A percentile compares a stretch with the other conserved stretches of the same genome.
phyloP scores from a whole-genome alignment of 2,113 vertebrate species.

The Scomber scombrus region DNA sequence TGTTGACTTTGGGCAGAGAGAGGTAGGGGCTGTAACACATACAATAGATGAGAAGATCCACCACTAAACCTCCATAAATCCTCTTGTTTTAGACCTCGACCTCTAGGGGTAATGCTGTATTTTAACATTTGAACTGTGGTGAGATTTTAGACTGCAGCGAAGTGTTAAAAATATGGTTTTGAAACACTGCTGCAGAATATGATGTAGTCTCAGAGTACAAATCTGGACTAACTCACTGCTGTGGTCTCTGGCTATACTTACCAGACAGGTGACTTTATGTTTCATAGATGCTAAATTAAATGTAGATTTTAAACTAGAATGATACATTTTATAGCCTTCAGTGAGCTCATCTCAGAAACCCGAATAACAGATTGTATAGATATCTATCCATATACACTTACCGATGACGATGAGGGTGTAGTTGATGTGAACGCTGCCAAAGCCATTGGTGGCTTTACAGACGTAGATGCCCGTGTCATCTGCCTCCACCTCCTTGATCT shows the following conservation, averaged over 20 bases:
- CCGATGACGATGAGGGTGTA: slow-evolving; percentile 96
- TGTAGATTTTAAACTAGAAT: slow-evolving; percentile 39
- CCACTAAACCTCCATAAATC: slow-evolving; percentile 72
- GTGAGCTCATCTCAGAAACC: slow-evolving; percentile 45
- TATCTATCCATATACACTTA: slow-evolving; percentile 74
- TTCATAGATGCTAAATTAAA: slow-evolving; percentile 30
- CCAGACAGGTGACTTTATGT: slow-evolving; percentile 61
- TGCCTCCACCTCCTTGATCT: slow-evolving; percentile 94
- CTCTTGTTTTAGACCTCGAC: slow-evolving; percentile 68
- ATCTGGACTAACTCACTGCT: slow-evolving; percentile 35
- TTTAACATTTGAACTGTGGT: slow-evolving; percentile 55
- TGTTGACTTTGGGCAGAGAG: slow-evolving; percentile 80
- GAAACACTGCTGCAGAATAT: slow-evolving; percentile 14
- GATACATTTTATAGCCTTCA: slow-evolving; percentile 21
- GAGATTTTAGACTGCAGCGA: slow-evolving; percentile 33
- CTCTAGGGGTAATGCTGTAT: slow-evolving; percentile 54
- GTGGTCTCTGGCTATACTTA: slow-evolving; percentile 45
- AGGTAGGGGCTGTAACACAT: slow-evolving; percentile 64
- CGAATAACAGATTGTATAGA: slow-evolving; percentile 8
- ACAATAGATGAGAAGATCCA: slow-evolving; percentile 69
- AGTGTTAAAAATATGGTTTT: slow-evolving; percentile 23
- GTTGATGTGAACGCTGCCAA: slow-evolving; percentile 97
- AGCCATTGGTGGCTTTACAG: slow-evolving; percentile 98
- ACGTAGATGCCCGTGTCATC: slow-evolving; percentile 95
- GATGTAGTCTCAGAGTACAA: slow-evolving; percentile 22